phyloP scores from a whole-genome alignment of 2,797 vertebrate species.

The Helicolenus hilgendorfi region DNA sequence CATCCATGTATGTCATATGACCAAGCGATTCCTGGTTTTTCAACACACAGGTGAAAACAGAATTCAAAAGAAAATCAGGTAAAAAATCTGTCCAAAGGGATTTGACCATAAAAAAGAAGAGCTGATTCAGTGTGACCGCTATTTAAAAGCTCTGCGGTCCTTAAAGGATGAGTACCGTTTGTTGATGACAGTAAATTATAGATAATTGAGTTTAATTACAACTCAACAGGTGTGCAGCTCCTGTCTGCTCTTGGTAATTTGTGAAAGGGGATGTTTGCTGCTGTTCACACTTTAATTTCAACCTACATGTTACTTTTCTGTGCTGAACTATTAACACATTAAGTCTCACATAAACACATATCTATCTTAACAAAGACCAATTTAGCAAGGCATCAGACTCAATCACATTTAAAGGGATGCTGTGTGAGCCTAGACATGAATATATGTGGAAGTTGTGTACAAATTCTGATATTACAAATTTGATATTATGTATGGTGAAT shows the following conservation, averaged over 20 bases:
- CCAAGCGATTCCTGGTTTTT: background rate
- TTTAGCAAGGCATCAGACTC: background rate
- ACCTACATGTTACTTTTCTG: background rate
- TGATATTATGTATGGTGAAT: background rate
- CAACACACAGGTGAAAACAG: background rate
- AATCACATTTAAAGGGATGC: background rate
- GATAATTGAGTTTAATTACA: conserved; percentile 16
- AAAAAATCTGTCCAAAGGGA: background rate
- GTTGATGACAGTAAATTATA: conserved; percentile 42
- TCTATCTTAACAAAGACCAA: background rate
- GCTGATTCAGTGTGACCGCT: background rate
- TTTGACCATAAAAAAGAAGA: background rate
- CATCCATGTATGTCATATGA: background rate
- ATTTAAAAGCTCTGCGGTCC: background rate
- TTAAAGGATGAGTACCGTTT: background rate
- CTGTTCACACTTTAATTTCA: background rate
- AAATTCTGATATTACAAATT: background rate
- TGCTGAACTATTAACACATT: background rate
- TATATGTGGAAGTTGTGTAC: background rate
- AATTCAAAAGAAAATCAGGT: background rate
- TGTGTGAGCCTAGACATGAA: background rate
- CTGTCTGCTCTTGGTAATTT: background rate
- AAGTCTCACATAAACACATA: background rate
- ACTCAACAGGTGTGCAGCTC: conserved; percentile 4
- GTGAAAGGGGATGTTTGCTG: background rate